Evolutionary conservation across 2,888 invertebrate species (phyloP).

Genomic region (Cheilosia grossa): DNA sequence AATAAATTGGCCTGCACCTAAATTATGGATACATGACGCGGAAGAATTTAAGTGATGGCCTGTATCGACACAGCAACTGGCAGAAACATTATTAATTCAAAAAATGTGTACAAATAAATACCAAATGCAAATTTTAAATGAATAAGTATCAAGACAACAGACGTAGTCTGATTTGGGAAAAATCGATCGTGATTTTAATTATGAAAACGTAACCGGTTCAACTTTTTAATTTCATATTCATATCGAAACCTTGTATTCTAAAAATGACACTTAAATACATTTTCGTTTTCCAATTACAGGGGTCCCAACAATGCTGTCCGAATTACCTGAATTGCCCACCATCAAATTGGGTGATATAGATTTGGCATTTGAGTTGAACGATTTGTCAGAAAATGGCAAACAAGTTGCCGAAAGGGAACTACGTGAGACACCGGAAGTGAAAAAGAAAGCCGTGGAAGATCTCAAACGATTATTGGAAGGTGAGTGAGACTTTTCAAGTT

Average conservation of each 20-base stretch:
- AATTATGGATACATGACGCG: not conserved
- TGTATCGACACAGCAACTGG: slow-evolving; percentile 1
- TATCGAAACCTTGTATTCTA: not conserved
- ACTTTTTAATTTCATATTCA: slow-evolving; percentile 9
- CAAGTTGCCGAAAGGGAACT: slow-evolving; percentile 89
- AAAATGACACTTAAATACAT: not conserved
- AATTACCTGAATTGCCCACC: slow-evolving; percentile 87
- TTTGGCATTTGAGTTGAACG: slow-evolving; percentile 87
- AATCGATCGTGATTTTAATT: slow-evolving; percentile 1
- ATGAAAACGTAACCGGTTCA: slow-evolving; percentile 1
- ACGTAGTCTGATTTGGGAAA: not conserved
- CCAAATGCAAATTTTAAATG: not conserved
- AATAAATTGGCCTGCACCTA: too few species aligned
- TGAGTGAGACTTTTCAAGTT: slow-evolving; percentile 78
- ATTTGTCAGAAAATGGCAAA: slow-evolving; percentile 85
- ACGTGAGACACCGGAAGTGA: slow-evolving; percentile 88
- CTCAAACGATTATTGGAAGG: slow-evolving; percentile 86
- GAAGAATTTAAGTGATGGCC: not conserved
- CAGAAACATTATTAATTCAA: not conserved
- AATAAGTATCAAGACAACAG: not conserved
- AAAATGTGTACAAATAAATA: not conserved
- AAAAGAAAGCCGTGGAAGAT: slow-evolving; percentile 85
- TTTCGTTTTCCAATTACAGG: slow-evolving; percentile 83
- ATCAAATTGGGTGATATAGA: slow-evolving; percentile 86
- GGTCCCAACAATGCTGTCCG: slow-evolving; percentile 89